Conservation (phyloP, 2,888 invertebrate species). For the Limnephilus rhombicus region DNA sequence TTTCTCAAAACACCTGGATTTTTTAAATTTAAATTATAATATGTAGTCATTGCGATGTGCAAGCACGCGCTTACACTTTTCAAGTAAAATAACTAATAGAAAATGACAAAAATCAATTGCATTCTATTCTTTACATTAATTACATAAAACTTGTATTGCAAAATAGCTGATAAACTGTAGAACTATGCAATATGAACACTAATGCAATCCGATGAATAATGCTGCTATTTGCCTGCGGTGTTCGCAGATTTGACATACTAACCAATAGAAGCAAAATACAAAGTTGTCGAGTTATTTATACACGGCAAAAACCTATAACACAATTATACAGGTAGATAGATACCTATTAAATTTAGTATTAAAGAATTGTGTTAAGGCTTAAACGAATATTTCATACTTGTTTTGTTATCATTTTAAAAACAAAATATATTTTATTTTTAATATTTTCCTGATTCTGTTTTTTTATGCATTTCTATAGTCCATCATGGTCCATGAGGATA, state of each 20-base stretch:
- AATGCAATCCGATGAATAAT: neutral
- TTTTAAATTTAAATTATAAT: no score
- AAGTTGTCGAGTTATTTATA: neutral
- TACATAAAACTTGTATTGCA: neutral
- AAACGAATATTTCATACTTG: no score
- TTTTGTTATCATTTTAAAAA: no score
- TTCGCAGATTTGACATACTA: neutral
- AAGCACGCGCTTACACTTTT: neutral
- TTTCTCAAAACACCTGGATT: no score
- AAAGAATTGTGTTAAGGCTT: no score
- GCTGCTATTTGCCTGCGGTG: neutral
- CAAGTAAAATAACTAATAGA: no score
- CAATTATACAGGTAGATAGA: neutral
- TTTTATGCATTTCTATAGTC: no score
- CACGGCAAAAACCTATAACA: neutral
- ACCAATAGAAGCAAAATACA: neutral
- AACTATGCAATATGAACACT: neutral
- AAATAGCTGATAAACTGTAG: neutral
- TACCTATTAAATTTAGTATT: no score
- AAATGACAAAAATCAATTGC: neutral
- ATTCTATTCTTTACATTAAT: neutral
- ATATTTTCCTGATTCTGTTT: no score
- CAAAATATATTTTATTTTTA: no score
- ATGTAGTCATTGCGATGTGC: no score
- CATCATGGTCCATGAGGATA: no score